These are phyloP conservation scores for Gadopsis marmoratus DNA, from an alignment of 2,797 vertebrate genomes.

Conservation along the genomic window DNA sequence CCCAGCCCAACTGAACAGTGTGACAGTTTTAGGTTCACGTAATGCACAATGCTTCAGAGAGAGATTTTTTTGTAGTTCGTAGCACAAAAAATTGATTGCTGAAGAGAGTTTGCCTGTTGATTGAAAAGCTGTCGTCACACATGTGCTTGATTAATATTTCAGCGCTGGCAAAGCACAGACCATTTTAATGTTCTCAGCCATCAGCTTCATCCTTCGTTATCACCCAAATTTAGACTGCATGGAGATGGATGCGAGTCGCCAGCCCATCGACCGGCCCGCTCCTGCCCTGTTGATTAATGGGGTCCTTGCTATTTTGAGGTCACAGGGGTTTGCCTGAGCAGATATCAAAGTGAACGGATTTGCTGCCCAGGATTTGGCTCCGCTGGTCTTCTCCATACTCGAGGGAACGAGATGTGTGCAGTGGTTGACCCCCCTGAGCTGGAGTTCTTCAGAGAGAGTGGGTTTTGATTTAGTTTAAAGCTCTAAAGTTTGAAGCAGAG, in stretches of 20 bases:
- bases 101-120: constrained; percentile 39
- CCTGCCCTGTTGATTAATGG: constrained; percentile 68
- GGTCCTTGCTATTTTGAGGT: constrained; percentile 71
- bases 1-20: not conserved
- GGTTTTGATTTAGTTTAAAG: constrained; percentile 40
- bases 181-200: constrained; percentile 59
- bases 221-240: constrained; percentile 71
- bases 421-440: not conserved
- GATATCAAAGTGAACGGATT: constrained; percentile 45
- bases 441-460: constrained; percentile 20
- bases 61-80: not conserved
- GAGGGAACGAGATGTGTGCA: constrained; percentile 5
- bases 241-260: constrained; percentile 71
- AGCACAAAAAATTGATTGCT: constrained; percentile 23
- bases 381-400: constrained; percentile 1
- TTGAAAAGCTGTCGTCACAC: constrained; percentile 51
- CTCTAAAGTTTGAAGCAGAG: constrained; percentile 6
- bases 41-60: not conserved
- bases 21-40: not conserved
- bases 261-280: constrained; percentile 50
- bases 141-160: constrained; percentile 68
- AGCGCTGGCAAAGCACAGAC: constrained; percentile 23
- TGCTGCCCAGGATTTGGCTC: constrained; percentile 9
- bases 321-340: constrained; percentile 64
- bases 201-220: constrained; percentile 66